Base-by-base conservation (phyloP, 2,113 vertebrate species). In the Callorhinus ursinus region DNA sequence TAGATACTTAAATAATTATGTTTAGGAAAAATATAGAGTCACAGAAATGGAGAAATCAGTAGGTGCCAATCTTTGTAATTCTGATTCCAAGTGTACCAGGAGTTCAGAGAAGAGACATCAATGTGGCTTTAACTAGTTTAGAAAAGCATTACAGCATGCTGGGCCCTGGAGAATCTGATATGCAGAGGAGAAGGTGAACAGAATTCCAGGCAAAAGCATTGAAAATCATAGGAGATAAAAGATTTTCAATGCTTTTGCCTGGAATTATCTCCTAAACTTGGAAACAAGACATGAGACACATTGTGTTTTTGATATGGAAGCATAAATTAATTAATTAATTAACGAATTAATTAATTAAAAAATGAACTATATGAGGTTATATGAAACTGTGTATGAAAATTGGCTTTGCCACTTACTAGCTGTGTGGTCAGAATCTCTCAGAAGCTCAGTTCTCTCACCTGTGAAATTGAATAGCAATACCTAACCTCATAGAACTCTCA, bases 1-100 rank as follows among this genome's bases (percentile, higher is more conserved):
- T 91, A 76, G 28, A 49, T 88, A 69, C 53, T 90, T 77, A 84
- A 81, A 93, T 59, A 92, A 63, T 92, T 92, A 94, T 67, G 8
- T 39, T 90, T 93, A 46, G 57, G 63, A 83, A 88, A 67, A 77
- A 3, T 46, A 71, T 65, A 77, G 14, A 55, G 33, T 72, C 33
- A 82, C 24, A 85, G 5, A 77, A 77, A 28, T 39, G 77, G 46
- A 85, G 19, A 94, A 81, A 77, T 88, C 90, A 91, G 53, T 31
- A 63, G 46, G 3, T 85, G 81, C 7, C 55, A 67, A 8, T 53
- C 33, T 93, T 10, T 92, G 24, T 31, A 76, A 16, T 85, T 96
- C 12, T 81, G 11, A 81, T 92, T 95, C 49, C 11, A 65, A 85
- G 53, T 36, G 12, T 59, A 65, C 24, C 10, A 61, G 14, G 19